Percentiles rank a stretch among this genome's conserved stretches.
Conservation (phyloP, 2,797 vertebrate species). For the Onychomys arenicola region DNA sequence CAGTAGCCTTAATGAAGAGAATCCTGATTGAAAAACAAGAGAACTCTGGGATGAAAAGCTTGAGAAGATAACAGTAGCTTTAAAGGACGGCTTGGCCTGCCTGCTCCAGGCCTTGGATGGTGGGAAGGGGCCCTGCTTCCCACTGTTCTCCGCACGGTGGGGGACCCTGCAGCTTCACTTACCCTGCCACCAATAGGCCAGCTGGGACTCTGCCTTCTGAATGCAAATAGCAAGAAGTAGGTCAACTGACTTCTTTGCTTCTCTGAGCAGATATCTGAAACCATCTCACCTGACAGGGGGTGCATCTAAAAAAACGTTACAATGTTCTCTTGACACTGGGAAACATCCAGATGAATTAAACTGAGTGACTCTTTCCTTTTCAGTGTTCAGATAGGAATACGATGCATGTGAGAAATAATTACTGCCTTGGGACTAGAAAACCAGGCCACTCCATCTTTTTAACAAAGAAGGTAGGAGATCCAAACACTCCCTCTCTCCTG, state of each 20-base stretch:
- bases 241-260: constrained; percentile 63
- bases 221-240: constrained; percentile 75
- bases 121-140: not conserved
- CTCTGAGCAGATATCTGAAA: constrained; percentile 69
- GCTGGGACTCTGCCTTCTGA: constrained; percentile 35
- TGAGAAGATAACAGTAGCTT: not conserved
- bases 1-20: constrained; percentile 28
- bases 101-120: not conserved
- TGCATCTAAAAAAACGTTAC: constrained; percentile 60
- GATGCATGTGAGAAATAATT: constrained; percentile 60
- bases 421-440: constrained; percentile 60
- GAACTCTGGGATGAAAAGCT: constrained; percentile 11
- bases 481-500: not conserved
- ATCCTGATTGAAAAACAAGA: constrained; percentile 37
- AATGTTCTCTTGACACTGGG: constrained; percentile 59
- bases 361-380: constrained; percentile 62
- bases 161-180: not conserved
- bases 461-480: constrained; percentile 11
- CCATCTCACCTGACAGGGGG: constrained; percentile 60
- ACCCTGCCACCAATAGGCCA: not conserved
- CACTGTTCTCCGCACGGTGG: not conserved
- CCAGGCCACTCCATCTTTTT: constrained; percentile 48
- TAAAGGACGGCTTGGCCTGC: not conserved
- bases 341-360: constrained; percentile 66
- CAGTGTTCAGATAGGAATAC: constrained; percentile 50